A percentile compares a stretch with the other conserved stretches of the same genome.
phyloP scores from a whole-genome alignment of 2,113 vertebrate genomes.

The Carassius carassius region DNA sequence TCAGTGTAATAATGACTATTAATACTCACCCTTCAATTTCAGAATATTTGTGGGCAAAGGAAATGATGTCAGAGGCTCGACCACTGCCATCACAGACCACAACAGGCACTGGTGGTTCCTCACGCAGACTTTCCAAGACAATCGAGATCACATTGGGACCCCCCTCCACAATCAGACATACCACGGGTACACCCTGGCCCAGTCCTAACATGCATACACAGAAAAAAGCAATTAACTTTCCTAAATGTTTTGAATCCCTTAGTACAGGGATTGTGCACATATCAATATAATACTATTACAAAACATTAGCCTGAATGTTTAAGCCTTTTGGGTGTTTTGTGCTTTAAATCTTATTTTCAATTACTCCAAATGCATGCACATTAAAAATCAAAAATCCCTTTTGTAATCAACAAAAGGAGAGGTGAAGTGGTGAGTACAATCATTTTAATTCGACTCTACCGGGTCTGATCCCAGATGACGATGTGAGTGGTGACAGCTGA shows the following conservation, averaged over 20 bases:
- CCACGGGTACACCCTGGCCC: conserved; percentile 93
- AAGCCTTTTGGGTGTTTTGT: background rate
- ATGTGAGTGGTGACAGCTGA: conserved; percentile 87
- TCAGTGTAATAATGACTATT: background rate
- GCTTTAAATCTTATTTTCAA: conserved; percentile 30
- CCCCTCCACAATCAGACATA: conserved; percentile 95
- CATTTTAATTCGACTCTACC: conserved; percentile 11
- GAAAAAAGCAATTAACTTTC: conserved; percentile 2
- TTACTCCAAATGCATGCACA: conserved; percentile 17
- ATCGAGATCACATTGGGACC: conserved; percentile 95
- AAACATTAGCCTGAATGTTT: conserved; percentile 21
- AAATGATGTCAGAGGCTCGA: conserved; percentile 84
- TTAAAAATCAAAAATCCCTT: background rate
- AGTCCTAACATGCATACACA: conserved; percentile 76
- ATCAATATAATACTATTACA: conserved; percentile 15
- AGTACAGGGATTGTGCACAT: background rate
- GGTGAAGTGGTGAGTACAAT: background rate
- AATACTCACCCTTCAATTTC: conserved; percentile 88
- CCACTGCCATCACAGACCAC: too few relatives aligned
- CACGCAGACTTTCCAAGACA: conserved; percentile 89
- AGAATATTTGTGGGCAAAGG: conserved; percentile 95
- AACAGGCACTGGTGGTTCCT: conserved; percentile 87
- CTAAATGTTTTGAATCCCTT: background rate
- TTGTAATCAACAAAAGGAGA: conserved; percentile 16
- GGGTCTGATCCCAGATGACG: conserved; percentile 46